Evolutionary conservation across 2,888 invertebrate genomes (phyloP), one percentile per base, ranked within the genome.

Genomic region (Lithophane leautieri): DNA sequence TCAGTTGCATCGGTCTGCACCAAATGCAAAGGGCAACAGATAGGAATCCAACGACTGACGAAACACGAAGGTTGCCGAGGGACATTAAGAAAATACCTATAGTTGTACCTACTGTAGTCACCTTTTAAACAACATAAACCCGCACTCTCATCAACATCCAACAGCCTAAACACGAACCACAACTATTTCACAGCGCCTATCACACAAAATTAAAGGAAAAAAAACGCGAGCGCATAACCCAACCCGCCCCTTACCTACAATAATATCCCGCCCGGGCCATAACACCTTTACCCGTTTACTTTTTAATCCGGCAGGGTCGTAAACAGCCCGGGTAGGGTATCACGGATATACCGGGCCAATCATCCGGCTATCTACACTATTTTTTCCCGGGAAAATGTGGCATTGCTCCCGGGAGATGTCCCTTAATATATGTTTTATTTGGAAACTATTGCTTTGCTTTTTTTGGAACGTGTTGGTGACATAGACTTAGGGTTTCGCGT

Each of bases 301-400:
- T 94, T 94, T 94, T 94, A 94, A 95, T 94, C 94, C 94, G 91
- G 86, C 81, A 75, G 88, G 90, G 91, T 94, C 94, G 94, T 95
- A 95, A 95, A 95, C 91, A 90, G 73, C 71, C 92, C 89, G 89
- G 88, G 88, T 89, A 75, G 82, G 87, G 87, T 81, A 94, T 95
- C 93, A 95, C 93, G 94, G 95, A 95, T 95, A 95, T 93, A 90
- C 94, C 91, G 91, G 92, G 81, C 89, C 95, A 95, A 96, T 96
- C 94, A 96, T 96, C 93, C 95, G 85, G 89, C 92, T 87, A 95
- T 95, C 94, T 94, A 90, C 93, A 94, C 95, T 95, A 95, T 95
- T 95, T 95, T 94, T 94, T 92, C 92, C 87, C 88, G 92, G 90
- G 88, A 93, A 94, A 94, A 94, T 94, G 94, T 94, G 88, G 92